These are phyloP conservation scores for Cryptus armator DNA, from an alignment of 2,888 invertebrate species.

Conservation along the genomic window DNA sequence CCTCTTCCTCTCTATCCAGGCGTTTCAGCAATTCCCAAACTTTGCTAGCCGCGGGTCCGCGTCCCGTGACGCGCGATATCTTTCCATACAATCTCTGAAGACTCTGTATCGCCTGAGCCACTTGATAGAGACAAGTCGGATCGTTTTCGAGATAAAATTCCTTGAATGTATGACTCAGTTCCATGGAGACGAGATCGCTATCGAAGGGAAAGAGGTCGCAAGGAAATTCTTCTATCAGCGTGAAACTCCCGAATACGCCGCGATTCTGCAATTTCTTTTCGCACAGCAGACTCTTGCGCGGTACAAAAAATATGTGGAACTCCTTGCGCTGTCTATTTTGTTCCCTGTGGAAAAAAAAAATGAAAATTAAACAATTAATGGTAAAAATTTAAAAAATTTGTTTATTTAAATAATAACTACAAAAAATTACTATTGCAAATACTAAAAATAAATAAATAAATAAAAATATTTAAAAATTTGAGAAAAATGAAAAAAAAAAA, in stretches of 20 bases:
- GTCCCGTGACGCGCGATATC: slow-evolving; percentile 95
- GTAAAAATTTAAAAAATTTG: too few species aligned
- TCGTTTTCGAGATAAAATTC: slow-evolving; percentile 96
- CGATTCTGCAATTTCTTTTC: slow-evolving; percentile 93
- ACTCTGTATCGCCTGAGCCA: slow-evolving; percentile 94
- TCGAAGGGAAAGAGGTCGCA: slow-evolving; percentile 97
- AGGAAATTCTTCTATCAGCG: slow-evolving; percentile 93
- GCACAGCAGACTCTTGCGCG: slow-evolving; percentile 94
- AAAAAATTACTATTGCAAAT: too few species aligned
- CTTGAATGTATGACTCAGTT: slow-evolving; percentile 91
- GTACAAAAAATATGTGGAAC: slow-evolving; percentile 96
- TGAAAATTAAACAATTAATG: slow-evolving; percentile 26
- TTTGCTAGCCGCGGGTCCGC: slow-evolving; percentile 94
- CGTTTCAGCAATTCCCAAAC: slow-evolving; percentile 95
- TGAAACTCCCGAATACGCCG: slow-evolving; percentile 92
- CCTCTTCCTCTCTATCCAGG: slow-evolving; percentile 88
- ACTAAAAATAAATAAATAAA: too few species aligned
- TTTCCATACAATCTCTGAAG: slow-evolving; percentile 96
- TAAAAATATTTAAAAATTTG: neutral
- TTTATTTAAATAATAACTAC: too few species aligned
- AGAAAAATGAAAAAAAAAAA: neutral
- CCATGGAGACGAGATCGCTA: slow-evolving; percentile 96
- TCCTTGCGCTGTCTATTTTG: slow-evolving; percentile 88
- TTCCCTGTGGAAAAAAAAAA: slow-evolving; percentile 81
- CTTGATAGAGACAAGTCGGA: slow-evolving; percentile 94